These are phyloP conservation scores for Bos javanicus DNA, from an alignment of 2,113 vertebrate genomes.

Conservation along the genomic window DNA sequence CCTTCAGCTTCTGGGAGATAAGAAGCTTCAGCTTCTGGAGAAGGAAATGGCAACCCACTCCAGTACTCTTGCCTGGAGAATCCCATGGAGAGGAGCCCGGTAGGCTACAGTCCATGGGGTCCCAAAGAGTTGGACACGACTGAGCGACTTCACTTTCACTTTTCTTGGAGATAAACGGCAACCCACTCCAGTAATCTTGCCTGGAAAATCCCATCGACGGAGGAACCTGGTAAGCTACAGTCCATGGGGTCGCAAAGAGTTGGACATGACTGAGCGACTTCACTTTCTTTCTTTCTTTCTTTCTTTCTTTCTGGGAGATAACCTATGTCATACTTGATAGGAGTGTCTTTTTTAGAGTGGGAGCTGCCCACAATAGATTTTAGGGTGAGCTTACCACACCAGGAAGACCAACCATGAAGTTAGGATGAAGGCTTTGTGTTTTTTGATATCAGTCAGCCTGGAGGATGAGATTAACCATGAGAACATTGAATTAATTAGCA, in stretches of 20 bases:
- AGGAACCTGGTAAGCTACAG: not conserved
- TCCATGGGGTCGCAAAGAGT: not conserved
- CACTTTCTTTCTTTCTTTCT: not conserved
- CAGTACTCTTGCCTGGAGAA: too few species aligned
- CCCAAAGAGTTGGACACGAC: fast-evolving
- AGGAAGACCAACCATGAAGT: not conserved
- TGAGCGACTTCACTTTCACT: too few species aligned
- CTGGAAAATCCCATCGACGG: not conserved
- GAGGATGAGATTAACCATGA: not conserved
- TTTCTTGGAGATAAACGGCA: not conserved
- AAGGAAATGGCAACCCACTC: not conserved
- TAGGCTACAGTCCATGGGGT: too few species aligned
- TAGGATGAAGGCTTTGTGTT: not conserved
- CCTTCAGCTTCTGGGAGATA: not conserved
- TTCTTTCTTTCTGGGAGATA: not conserved
- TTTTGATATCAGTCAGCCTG: not conserved
- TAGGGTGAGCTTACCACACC: not conserved
- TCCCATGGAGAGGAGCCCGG: too few species aligned
- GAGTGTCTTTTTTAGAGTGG: not conserved
- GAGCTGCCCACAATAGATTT: not conserved
- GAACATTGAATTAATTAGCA: not conserved
- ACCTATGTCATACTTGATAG: not conserved
- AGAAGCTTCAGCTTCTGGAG: not conserved
- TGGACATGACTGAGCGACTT: not conserved
- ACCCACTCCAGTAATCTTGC: not conserved